Evolutionary conservation across 2,888 invertebrate species (phyloP).

Genomic region (Mythimna lalbum): DNA sequence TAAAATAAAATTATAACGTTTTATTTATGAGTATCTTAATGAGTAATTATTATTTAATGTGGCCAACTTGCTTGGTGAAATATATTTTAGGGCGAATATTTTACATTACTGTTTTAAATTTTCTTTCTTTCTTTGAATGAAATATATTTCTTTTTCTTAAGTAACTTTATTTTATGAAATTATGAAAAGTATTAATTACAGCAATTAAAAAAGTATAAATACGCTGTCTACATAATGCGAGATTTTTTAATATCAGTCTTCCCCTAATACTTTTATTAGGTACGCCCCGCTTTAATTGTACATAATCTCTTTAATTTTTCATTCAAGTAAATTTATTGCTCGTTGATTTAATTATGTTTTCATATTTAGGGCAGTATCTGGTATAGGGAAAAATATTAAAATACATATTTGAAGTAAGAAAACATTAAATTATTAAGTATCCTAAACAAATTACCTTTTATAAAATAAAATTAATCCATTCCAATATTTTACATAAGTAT

Average conservation of each 20-base stretch:
- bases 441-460: neutral
- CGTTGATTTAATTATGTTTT: conserved; percentile 6
- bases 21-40: neutral
- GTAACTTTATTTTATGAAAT: neutral
- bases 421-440: neutral
- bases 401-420: neutral
- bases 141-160: neutral
- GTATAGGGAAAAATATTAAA: conserved; percentile 4
- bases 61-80: conserved; percentile 17
- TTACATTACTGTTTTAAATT: conserved; percentile 17
- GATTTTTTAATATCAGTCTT: neutral
- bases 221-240: neutral
- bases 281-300: conserved; percentile 14
- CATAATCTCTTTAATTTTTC: conserved; percentile 15
- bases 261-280: conserved; percentile 10
- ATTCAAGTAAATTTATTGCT: neutral
- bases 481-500: neutral
- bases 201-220: neutral
- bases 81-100: conserved; percentile 26
- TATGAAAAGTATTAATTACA: neutral
- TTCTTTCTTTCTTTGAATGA: too few relatives aligned
- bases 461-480: neutral
- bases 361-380: neutral
- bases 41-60: conserved; percentile 13
- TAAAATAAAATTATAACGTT: neutral